A percentile compares a stretch with the other conserved stretches of the same genome.
Evolutionary conservation across 2,888 invertebrate genomes (phyloP).

Genomic region (Julus scandinavius): DNA sequence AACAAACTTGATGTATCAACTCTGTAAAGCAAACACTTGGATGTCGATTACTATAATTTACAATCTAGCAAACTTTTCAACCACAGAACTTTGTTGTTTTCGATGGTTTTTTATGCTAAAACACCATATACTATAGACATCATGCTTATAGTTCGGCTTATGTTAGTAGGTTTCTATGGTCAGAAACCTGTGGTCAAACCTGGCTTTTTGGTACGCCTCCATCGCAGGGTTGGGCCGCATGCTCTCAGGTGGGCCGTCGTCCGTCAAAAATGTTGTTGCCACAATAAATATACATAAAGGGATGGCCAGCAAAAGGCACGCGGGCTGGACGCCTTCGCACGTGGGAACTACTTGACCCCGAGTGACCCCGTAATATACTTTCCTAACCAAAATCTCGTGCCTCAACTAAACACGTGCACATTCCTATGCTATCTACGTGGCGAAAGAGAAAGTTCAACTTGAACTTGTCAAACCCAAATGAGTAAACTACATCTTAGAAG

Average conservation of each 20-base stretch:
- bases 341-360: slow-evolving; percentile 7
- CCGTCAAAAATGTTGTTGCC: slow-evolving; percentile 39
- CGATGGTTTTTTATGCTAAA: too few relatives aligned
- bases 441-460: slow-evolving; percentile 17
- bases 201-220: not conserved
- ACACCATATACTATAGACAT: too few relatives aligned
- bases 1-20: too few relatives aligned
- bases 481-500: slow-evolving; percentile 5
- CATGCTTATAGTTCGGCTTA: not conserved
- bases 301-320: slow-evolving; percentile 35
- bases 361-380: slow-evolving; percentile 21
- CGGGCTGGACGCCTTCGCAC: slow-evolving; percentile 38
- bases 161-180: too few relatives aligned
- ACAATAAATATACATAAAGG: slow-evolving; percentile 42
- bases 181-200: not conserved
- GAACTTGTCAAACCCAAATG: slow-evolving; percentile 38
- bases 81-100: too few relatives aligned
- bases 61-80: too few relatives aligned
- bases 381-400: slow-evolving; percentile 24
- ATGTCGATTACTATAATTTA: too few relatives aligned
- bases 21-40: too few relatives aligned
- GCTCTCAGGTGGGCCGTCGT: slow-evolving; percentile 35
- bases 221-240: not conserved
- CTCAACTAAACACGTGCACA: slow-evolving; percentile 19
- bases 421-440: slow-evolving; percentile 30